Base-by-base conservation (phyloP, 2,797 vertebrate genomes). In the Centroberyx gerrardi region DNA sequence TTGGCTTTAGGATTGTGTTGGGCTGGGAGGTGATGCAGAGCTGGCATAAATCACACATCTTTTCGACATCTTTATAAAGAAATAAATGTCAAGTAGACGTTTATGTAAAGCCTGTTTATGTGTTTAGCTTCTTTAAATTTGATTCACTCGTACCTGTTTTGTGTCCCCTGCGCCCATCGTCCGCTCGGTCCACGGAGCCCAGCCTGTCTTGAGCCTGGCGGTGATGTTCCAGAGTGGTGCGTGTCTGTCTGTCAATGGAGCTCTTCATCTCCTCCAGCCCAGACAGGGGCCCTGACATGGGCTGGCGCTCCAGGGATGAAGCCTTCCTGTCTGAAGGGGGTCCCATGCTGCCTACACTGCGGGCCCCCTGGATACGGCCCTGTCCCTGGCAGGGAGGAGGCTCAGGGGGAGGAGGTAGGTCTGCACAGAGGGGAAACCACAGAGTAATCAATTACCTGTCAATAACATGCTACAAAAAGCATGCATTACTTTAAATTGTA, bases 341-440 rank as follows among this genome's bases (percentile, higher is more conserved):
- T 36, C 78, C 93, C 92, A 96, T 62, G 85, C 90, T 92, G 89
- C 87, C 66, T 88, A 96, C 80, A 85, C 94, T 94, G 89, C 79
- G 95, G 79, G 89, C 90, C 91, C 94, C 94, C 60, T 96, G 97
- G 82, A 97, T 92, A 51, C 97, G 98, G 90, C 96, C 93, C 85
- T 88, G 92, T 87, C 95, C 96, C 95, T 99, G 97, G 95, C 95
- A 95, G 72, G 98, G 98, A 68, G 98, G 98, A 38, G 98, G 98
- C 81, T 99, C 98, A 44, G 98, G 98, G 88, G 98, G 98, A 90
- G 98, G 98, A 95, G 98, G 98, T 96, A 99, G 97, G 96, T 98
- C 98, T 99, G 93, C 7, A n/a, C 33, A 74, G 48, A 18, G 46
- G 27, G 0, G 71, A 76, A 62, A 15, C 7, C 22, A 70, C 5